These are phyloP conservation scores for Eristalinus aeneus DNA, from an alignment of 2,888 invertebrate species.

Conservation along the genomic window DNA sequence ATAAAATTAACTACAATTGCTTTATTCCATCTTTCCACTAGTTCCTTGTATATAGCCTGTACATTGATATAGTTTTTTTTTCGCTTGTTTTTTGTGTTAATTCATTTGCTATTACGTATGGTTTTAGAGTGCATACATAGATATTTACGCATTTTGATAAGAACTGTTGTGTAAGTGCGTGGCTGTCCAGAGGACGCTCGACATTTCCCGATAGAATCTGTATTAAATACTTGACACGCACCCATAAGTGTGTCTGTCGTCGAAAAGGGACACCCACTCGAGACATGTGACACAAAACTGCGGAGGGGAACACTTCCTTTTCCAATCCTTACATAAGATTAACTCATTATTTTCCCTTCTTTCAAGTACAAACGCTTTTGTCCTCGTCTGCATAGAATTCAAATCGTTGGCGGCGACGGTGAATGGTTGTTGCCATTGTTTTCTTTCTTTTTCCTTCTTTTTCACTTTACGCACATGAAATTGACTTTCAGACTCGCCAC, in stretches of 20 bases:
- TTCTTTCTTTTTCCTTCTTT: conserved; percentile 6
- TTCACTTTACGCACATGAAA: too few relatives aligned
- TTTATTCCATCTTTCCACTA: not conserved
- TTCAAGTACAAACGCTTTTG: not conserved
- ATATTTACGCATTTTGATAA: not conserved
- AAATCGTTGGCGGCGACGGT: not conserved
- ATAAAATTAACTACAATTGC: not conserved
- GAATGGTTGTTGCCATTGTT: conserved; percentile 18
- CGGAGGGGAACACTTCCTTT: not conserved
- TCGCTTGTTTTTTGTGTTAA: conserved; percentile 15
- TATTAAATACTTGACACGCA: not conserved
- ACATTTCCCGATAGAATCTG: conserved; percentile 6
- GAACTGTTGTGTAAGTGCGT: conserved; percentile 53
- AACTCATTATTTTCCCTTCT: conserved; percentile 55
- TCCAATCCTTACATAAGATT: conserved; percentile 49
- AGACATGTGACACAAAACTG: not conserved
- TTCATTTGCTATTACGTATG: not conserved
- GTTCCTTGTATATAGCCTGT: not conserved
- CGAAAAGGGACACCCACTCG: not conserved
- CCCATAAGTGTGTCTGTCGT: not conserved
- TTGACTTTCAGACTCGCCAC: conserved; percentile 29
- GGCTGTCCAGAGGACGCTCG: conserved; percentile 18
- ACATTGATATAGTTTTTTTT: not conserved
- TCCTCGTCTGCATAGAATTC: not conserved
- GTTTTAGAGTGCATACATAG: not conserved